Percentiles rank a stretch among this genome's conserved stretches.
These are phyloP conservation scores for Siderastrea radians DNA, from an alignment of 92 coral and sea anemone species.

Conservation along the genomic window DNA sequence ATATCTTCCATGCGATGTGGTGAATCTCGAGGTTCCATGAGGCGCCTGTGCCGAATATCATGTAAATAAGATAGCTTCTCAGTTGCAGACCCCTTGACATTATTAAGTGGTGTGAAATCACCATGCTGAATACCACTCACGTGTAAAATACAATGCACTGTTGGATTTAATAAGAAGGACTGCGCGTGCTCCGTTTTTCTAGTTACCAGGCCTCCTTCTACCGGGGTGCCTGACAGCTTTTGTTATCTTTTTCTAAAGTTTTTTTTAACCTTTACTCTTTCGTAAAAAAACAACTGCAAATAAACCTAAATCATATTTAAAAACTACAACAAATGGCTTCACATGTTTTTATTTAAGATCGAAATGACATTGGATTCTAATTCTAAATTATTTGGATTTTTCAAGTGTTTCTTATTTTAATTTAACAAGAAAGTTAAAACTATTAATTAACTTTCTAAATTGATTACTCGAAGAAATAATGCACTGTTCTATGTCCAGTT, in stretches of 20 bases:
- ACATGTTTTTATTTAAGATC: no score
- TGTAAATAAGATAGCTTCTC: conserved; percentile 53
- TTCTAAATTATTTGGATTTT: no score
- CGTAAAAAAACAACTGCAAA: no score
- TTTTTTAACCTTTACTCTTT: neutral
- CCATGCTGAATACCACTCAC: conserved; percentile 41
- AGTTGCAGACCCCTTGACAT: conserved; percentile 60
- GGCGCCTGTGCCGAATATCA: conserved; percentile 49
- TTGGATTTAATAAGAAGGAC: conserved; percentile 59
- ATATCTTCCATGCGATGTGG: conserved; percentile 73
- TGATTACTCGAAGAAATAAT: no score
- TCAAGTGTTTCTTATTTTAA: no score
- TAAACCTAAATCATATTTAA: no score
- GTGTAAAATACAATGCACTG: conserved; percentile 60
- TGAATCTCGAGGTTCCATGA: conserved; percentile 47
- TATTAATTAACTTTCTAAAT: no score
- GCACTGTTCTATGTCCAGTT: no score
- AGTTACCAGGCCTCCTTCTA: conserved; percentile 32
- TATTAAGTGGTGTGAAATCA: conserved; percentile 45
- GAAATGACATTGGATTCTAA: no score
- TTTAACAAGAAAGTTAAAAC: no score
- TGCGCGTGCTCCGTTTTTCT: conserved; percentile 42
- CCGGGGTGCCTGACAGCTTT: conserved; percentile 11
- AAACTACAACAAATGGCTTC: no score
- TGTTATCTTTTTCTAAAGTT: neutral